Evolutionary conservation across 2,888 invertebrate genomes (phyloP).

Genomic region (Synergus itoensis): DNA sequence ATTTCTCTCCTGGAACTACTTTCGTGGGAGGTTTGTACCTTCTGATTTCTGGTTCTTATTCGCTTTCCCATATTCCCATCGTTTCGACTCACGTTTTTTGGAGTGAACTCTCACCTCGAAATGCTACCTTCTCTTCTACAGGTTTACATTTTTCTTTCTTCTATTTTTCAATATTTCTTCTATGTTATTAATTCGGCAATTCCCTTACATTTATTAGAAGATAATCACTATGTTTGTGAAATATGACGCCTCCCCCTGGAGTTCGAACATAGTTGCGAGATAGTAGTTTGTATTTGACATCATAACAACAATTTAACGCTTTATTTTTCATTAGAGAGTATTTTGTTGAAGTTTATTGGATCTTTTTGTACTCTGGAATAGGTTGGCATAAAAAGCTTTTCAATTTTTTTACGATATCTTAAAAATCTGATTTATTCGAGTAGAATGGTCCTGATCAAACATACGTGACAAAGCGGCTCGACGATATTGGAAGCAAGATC

Average conservation of each 20-base stretch:
- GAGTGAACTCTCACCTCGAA: neutral
- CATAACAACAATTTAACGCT: neutral
- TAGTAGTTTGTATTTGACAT: too few relatives aligned
- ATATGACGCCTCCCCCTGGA: too few relatives aligned
- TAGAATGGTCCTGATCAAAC: slow-evolving; percentile 62
- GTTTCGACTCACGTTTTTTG: slow-evolving; percentile 17
- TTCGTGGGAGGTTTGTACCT: slow-evolving; percentile 40
- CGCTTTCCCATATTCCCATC: slow-evolving; percentile 39
- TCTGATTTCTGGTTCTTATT: slow-evolving; percentile 30
- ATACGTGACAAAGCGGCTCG: slow-evolving; percentile 68
- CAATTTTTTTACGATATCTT: slow-evolving; percentile 6
- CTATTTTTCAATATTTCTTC: neutral
- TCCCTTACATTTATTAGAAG: too few relatives aligned
- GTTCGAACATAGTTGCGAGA: too few relatives aligned
- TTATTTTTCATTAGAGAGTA: neutral
- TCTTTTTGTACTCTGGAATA: neutral
- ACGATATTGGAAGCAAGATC: slow-evolving; percentile 67
- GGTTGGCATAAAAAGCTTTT: neutral
- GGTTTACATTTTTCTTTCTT: neutral
- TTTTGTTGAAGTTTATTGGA: neutral
- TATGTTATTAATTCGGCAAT: neutral
- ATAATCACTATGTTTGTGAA: too few relatives aligned
- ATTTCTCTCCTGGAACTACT: slow-evolving; percentile 34
- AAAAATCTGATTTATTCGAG: slow-evolving; percentile 44
- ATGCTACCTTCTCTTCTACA: neutral